Evolutionary conservation across 1,140 invertebrate species (phyloP).

Genomic region (Ips nitidus): DNA sequence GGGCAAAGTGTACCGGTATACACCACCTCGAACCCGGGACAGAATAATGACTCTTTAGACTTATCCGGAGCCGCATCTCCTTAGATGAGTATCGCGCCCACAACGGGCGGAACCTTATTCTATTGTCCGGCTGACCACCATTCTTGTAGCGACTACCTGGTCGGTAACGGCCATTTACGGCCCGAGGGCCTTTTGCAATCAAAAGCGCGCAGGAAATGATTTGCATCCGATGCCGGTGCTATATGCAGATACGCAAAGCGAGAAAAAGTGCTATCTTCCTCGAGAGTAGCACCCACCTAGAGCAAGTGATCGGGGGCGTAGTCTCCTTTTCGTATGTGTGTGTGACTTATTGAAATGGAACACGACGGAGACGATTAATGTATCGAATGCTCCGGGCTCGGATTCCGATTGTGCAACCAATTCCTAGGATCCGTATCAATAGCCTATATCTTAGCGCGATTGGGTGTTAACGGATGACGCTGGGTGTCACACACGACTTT

Average conservation of each 20-base stretch:
- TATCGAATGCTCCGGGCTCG: not conserved
- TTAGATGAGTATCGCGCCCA: conserved; percentile 35
- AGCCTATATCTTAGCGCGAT: not conserved
- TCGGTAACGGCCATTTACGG: conserved; percentile 30
- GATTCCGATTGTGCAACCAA: conserved; percentile 17
- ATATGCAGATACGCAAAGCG: not conserved
- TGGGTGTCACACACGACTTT: too few species aligned
- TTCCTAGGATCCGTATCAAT: conserved; percentile 13
- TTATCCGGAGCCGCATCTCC: conserved; percentile 31
- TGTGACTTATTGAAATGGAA: not conserved
- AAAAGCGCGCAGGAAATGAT: not conserved
- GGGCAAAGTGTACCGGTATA: conserved; percentile 29
- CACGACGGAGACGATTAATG: not conserved
- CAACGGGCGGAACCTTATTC: conserved; percentile 33
- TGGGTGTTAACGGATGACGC: too few species aligned
- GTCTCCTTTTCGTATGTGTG: too few species aligned
- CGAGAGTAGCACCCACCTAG: too few species aligned
- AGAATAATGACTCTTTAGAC: conserved; percentile 35
- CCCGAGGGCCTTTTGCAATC: conserved; percentile 10
- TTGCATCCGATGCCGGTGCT: not conserved
- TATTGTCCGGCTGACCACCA: conserved; percentile 36
- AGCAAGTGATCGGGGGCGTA: too few species aligned
- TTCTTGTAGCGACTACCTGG: conserved; percentile 32
- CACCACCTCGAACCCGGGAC: conserved; percentile 15
- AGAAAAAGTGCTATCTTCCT: not conserved